Base-by-base conservation (phyloP, 2,888 invertebrate genomes). In the Brachypterus glaber region DNA sequence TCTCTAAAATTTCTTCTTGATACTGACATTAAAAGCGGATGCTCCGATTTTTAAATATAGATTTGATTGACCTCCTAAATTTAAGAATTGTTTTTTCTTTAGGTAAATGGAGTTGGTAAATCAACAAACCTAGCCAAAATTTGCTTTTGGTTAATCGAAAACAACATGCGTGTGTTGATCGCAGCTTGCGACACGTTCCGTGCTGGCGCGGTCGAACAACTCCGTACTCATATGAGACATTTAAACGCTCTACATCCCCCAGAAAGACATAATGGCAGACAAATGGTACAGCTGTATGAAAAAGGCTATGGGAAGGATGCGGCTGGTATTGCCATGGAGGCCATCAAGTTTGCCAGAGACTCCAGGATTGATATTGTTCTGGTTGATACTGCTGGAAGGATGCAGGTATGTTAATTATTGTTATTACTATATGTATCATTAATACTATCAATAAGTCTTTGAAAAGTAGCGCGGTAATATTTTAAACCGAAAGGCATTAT, bases 141-240 rank as follows among this genome's bases (percentile, higher is more conserved):
- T 51, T 92, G 95, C 56, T 98, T 98, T 69, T 99, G 98, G 98
- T 70, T 98, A 52, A 89, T 97, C 46, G 97, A 98, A 69, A 99
- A 99, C 66, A 86, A 89, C 54, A 78, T 93, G 62, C 81, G 85
- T 21, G 98, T 98, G 21, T 69, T 98, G 57, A 96, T 98, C 46
- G 98, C 98, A 4, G 98, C 98, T 13, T 97, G 98, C 62, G 98
- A 98, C 69, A 98, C 98, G 27, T 98, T 98, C 74, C 78, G 97
- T 53, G 97, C 98, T 1, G 98, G 98, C 41, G 98, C 98, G 15
- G 98, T 98, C 1, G 98, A 98, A 63, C 98, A 98, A 63, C 72
- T 98, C 49, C 76, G 96, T 25, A 99, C 98, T 0, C 98, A 98
- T 67, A 84, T 82, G 42, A 71, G 87, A 0, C 91, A 91, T 55